Evolutionary conservation across 2,888 invertebrate species (phyloP), one percentile per base, ranked within the genome.

Genomic region (Ethmia dodecea): DNA sequence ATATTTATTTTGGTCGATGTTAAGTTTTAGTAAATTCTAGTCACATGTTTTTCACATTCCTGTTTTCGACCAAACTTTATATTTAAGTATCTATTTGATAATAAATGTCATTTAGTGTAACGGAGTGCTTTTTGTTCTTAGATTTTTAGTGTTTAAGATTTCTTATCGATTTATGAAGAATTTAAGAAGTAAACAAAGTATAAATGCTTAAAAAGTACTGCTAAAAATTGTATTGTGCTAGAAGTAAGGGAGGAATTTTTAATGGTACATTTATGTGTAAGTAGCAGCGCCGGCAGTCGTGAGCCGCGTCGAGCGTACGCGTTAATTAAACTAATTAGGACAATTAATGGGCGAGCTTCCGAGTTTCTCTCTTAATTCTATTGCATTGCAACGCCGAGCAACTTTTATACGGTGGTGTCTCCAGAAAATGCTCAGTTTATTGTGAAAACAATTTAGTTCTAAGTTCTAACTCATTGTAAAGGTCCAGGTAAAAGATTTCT

Each of bases 11-110:
- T 69, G 79, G 76, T 77, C 69, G 75, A 72, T 73, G 86, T 84
- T 86, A 84, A 75, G 86, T 84, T 84, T 76, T 84, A 79, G 75
- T 74, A 86, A 84, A 86, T 83, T 86, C 86, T 86, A 86, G 86
- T 84, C 86, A 86, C 64, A 71, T 77, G 83, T 86, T 84, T 78
- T 78, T 79, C 65, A 81, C 86, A 84, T 84, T 86, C 86, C 86
- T 84, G 83, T 84, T 84, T 74, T 74, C 78, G 83, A 84, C 80
- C 83, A 83, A 84, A 83, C 81, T 66, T 65, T 61, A 62, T 65
- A 56, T 67, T 64, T 56, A 61, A 69, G 61, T 32, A 18, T 25
- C 26, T 31, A 18, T 13, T 33, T 37, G 33, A 24, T 15, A 13
- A 22, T 22, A 22, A 22, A 29, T 18, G n/a, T 16, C 9, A 5